Evolutionary conservation across 2,113 vertebrate species (phyloP).

Genomic region (Notothenia coriiceps): DNA sequence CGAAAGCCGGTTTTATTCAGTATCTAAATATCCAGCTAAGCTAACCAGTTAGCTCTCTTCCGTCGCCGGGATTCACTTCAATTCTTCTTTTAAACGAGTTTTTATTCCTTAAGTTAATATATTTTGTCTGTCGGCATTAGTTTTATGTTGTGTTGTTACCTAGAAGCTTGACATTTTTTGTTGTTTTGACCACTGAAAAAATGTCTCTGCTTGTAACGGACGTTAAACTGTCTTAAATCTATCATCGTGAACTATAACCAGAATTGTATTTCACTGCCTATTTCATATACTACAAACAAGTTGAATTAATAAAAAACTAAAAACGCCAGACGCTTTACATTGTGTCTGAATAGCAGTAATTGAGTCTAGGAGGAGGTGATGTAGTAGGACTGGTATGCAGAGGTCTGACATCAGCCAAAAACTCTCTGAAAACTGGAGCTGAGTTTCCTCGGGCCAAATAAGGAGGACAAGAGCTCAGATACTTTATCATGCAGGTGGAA

Average conservation of each 20-base stretch:
- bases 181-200: neutral
- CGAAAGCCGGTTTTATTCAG: conserved; percentile 22
- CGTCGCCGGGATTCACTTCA: neutral
- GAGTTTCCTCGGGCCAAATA: conserved; percentile 73
- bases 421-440: conserved; percentile 53
- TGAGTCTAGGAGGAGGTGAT: conserved; percentile 71
- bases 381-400: conserved; percentile 78
- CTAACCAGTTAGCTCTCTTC: conserved; percentile 43
- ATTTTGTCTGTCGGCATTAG: fast-evolving
- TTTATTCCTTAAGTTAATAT: neutral
- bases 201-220: neutral
- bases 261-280: neutral
- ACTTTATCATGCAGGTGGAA: neutral
- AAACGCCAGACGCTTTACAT: neutral
- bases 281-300: neutral
- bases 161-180: neutral
- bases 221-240: neutral
- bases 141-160: neutral
- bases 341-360: conserved; percentile 36
- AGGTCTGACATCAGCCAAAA: conserved; percentile 72
- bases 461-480: conserved; percentile 60
- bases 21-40: conserved; percentile 45
- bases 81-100: neutral
- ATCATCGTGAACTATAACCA: neutral
- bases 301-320: neutral